Base-by-base conservation (phyloP, 2,888 invertebrate species). In the Lypha dubia region DNA sequence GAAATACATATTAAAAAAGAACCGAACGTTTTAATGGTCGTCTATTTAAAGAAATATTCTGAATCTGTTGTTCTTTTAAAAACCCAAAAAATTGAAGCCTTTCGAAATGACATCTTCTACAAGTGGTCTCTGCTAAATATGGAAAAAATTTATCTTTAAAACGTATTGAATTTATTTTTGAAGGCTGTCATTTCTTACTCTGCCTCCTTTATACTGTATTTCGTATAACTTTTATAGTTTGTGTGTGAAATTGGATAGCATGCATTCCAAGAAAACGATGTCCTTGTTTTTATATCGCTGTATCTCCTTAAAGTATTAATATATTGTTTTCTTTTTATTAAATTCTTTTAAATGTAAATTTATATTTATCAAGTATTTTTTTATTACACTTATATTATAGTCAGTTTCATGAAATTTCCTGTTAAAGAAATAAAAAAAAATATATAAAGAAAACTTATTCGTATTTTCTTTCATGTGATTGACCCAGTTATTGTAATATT, bases 401-500 rank as follows among this genome's bases (percentile, higher is more conserved):
- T 46, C 11, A 44, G 17, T 62, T 68, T 46, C 13, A 22, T 5
- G 35, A 58, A 56, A 6, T 8, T 56, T 56, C 20, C 51, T 15
- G 15, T 17, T 41, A n/a, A n/a, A 28, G 28, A 5, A 28, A 28
- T n/a, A n/a, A n/a, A n/a, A n/a, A n/a, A n/a, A n/a, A n/a, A n/a
- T n/a, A n/a, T n/a, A n/a, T n/a, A n/a, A 51, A 67, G 13, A 17
- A 58, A 20, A 49, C 20, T 71, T 13, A 15, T 44, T 53, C 20
- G 63, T 13, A 15, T 44, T 53, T 62, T 63, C 53, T 32, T 79
- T 63, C 28, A 76, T 80, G 75, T 67, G 60, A 65, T 71, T 84
- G 76, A 84, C 84, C 84, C 28, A 84, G 53, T 32, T 84, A 56
- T 56, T 53, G 38, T 17, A n/a, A 53, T 41, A 56, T 71, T 74